These are phyloP conservation scores for Nasonovia ribisnigri DNA, from an alignment of 2,888 invertebrate species.

Conservation along the genomic window DNA sequence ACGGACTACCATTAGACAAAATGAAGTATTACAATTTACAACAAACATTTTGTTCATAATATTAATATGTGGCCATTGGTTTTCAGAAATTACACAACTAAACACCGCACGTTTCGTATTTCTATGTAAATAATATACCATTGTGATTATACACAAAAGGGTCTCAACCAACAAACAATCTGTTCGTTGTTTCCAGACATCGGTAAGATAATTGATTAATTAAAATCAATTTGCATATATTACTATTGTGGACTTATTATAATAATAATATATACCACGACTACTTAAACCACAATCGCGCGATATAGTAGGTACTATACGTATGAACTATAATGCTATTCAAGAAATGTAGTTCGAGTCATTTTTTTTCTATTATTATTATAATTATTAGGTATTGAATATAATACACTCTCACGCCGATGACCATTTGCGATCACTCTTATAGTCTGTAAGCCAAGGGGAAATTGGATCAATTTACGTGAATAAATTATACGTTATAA, in stretches of 20 bases:
- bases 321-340: background rate
- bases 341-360: background rate
- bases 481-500: constrained; percentile 15
- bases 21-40: background rate
- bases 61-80: background rate
- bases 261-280: background rate
- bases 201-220: constrained; percentile 34
- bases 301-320: background rate
- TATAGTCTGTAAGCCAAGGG: background rate
- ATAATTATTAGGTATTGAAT: background rate
- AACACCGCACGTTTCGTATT: constrained; percentile 8
- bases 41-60: background rate
- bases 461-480: background rate
- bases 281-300: background rate
- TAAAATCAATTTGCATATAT: constrained; percentile 53
- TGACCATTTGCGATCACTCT: background rate
- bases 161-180: background rate
- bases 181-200: background rate
- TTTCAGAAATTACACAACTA: background rate
- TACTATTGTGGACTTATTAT: background rate
- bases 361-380: background rate
- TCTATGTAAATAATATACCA: constrained; percentile 24
- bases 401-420: background rate
- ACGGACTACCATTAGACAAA: background rate
- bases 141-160: constrained; percentile 4